Percentiles rank a stretch among this genome's conserved stretches.
phyloP scores from a whole-genome alignment of 2,113 vertebrate species.

The Sciurus niger region DNA sequence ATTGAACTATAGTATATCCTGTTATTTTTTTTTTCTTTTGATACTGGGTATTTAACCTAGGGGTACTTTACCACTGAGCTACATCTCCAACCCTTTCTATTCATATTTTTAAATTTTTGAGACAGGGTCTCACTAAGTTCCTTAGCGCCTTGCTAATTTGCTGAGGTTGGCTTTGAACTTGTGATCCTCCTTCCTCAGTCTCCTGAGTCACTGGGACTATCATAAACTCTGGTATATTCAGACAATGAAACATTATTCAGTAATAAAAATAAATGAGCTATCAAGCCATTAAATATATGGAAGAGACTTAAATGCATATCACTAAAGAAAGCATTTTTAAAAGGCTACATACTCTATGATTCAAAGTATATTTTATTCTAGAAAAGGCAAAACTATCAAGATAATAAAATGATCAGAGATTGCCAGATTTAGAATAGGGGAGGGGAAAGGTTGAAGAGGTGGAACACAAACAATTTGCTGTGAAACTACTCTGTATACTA shows the following conservation, averaged over 20 bases:
- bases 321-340: background rate
- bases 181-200: too few species aligned
- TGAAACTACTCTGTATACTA: slow-evolving; percentile 20
- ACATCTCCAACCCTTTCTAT: too few species aligned
- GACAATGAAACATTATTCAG: slow-evolving; percentile 13
- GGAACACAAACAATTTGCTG: background rate
- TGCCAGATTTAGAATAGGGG: background rate
- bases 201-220: too few species aligned
- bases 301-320: background rate
- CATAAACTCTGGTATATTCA: background rate
- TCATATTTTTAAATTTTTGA: too few species aligned
- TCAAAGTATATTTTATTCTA: background rate
- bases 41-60: too few species aligned
- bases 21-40: too few species aligned
- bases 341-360: background rate
- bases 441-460: background rate
- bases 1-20: background rate
- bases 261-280: slow-evolving; percentile 58
- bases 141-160: too few species aligned
- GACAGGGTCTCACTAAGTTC: too few species aligned
- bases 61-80: too few species aligned
- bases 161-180: too few species aligned
- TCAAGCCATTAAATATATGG: slow-evolving; percentile 1
- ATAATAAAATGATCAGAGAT: slow-evolving; percentile 32
- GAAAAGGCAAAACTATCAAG: slow-evolving; percentile 47